Conservation (phyloP, 2,113 vertebrate species). For the Bombycilla garrulus region DNA sequence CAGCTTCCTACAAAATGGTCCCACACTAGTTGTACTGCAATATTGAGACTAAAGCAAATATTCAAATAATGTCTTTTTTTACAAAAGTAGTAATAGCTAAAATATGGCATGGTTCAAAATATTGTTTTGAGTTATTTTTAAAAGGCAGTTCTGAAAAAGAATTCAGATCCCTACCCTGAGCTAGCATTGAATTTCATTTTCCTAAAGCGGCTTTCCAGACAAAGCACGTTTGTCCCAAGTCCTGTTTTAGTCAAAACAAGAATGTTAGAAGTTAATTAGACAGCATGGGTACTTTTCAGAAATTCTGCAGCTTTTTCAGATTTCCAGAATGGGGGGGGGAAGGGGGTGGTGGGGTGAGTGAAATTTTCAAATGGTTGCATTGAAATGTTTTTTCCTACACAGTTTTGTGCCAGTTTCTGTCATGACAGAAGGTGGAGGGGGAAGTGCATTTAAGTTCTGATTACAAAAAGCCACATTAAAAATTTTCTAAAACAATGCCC, state of each 20-base stretch:
- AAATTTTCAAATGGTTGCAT: background rate
- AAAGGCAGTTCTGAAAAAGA: background rate
- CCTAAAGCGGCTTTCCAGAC: background rate
- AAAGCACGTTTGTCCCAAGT: background rate
- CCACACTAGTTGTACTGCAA: background rate
- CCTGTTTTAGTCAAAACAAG: background rate
- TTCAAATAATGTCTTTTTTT: background rate
- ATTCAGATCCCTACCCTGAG: background rate
- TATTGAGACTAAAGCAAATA: background rate
- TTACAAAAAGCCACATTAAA: background rate
- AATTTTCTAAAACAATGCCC: background rate
- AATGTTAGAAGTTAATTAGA: background rate
- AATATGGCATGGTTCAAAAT: background rate
- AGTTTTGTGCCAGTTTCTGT: background rate
- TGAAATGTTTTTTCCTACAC: background rate
- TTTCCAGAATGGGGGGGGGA: background rate
- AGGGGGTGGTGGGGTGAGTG: too few species aligned
- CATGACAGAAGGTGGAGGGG: accelerated
- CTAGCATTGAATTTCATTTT: background rate
- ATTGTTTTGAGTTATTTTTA: background rate
- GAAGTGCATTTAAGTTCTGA: background rate
- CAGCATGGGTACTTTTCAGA: background rate
- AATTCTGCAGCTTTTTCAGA: background rate
- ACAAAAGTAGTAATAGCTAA: background rate
- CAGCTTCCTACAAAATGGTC: background rate